A percentile compares a stretch with the other conserved stretches of the same genome.
These are phyloP conservation scores for Enteromius viviparus DNA, from an alignment of 2,797 vertebrate species.

Conservation along the genomic window DNA sequence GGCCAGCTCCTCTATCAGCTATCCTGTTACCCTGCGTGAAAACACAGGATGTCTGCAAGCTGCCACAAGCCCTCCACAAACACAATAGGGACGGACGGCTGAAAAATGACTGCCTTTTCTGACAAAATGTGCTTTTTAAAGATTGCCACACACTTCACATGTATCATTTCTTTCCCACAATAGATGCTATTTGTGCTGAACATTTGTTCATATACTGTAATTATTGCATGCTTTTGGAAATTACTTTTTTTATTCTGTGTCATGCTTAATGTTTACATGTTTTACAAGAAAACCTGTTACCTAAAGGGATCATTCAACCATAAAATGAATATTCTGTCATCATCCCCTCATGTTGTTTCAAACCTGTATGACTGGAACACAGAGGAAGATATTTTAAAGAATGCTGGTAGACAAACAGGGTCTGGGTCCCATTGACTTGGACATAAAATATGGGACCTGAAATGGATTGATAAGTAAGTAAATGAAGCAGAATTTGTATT, in stretches of 20 bases:
- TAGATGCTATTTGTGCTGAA: neutral
- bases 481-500: neutral
- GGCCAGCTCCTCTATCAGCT: slow-evolving; percentile 64
- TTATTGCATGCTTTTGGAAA: neutral
- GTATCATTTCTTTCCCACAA: neutral
- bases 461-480: neutral
- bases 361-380: neutral
- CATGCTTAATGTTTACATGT: neutral
- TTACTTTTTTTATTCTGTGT: neutral
- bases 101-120: slow-evolving; percentile 64
- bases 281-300: neutral
- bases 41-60: slow-evolving; percentile 73
- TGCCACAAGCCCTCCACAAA: slow-evolving; percentile 70
- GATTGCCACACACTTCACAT: slow-evolving; percentile 21
- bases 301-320: neutral
- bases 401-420: neutral
- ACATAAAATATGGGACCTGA: neutral
- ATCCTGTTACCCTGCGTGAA: slow-evolving; percentile 64
- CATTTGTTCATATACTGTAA: neutral
- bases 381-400: neutral
- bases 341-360: neutral
- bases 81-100: slow-evolving; percentile 67
- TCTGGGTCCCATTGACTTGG: neutral
- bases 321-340: neutral
- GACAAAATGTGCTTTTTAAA: slow-evolving; percentile 43